These are phyloP conservation scores for Rhynchonycteris naso DNA, from an alignment of 2,797 vertebrate species.

Conservation along the genomic window DNA sequence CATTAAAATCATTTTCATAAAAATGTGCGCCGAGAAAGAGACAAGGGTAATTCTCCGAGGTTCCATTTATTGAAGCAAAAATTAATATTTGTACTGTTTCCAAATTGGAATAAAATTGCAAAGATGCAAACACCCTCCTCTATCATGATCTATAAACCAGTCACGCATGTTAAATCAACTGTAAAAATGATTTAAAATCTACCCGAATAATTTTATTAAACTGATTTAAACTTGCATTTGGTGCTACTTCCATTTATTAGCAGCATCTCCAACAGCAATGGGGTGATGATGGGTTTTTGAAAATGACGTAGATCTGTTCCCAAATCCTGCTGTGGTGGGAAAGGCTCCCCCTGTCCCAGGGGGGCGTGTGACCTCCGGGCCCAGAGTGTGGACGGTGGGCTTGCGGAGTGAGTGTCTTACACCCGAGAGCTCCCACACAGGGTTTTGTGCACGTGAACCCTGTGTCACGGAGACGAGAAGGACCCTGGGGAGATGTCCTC, in stretches of 20 bases:
- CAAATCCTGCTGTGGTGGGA: slow-evolving; percentile 50
- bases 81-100: slow-evolving; percentile 91
- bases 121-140: slow-evolving; percentile 86
- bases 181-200: slow-evolving; percentile 89
- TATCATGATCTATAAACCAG: slow-evolving; percentile 90
- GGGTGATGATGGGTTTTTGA: slow-evolving; percentile 79
- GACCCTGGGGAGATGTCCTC: accelerated
- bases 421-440: accelerated
- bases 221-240: slow-evolving; percentile 88
- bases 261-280: slow-evolving; percentile 82
- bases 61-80: slow-evolving; percentile 91
- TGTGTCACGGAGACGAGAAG: not conserved
- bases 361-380: not conserved
- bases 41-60: slow-evolving; percentile 87
- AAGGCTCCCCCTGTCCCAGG: slow-evolving; percentile 39
- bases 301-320: slow-evolving; percentile 63
- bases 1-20: slow-evolving; percentile 88
- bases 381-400: not conserved
- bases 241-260: slow-evolving; percentile 87
- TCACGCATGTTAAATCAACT: slow-evolving; percentile 89
- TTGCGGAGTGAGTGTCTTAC: accelerated
- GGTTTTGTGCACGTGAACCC: no score
- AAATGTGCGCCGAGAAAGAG: slow-evolving; percentile 84
- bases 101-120: slow-evolving; percentile 93
- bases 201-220: slow-evolving; percentile 89